phyloP scores from a whole-genome alignment of 2,888 invertebrate species.

The Dromius quadrimaculatus region DNA sequence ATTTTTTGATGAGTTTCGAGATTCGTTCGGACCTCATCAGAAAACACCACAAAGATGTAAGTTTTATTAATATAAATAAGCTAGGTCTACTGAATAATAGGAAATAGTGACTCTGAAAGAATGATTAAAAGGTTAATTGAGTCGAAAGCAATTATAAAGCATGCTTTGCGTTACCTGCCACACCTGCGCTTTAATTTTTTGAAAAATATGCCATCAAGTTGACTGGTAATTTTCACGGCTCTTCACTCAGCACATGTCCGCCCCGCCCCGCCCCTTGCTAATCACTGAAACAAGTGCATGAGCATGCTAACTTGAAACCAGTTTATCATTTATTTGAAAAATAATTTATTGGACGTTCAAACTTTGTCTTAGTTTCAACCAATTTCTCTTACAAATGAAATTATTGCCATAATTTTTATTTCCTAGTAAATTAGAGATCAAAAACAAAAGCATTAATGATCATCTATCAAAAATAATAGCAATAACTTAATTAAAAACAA shows the following conservation, averaged over 20 bases:
- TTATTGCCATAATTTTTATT: no score
- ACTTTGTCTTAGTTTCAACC: no score
- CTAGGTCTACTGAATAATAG: not conserved
- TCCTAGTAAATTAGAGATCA: no score
- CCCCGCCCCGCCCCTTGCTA: constrained; percentile 28
- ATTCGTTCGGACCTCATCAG: not conserved
- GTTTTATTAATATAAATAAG: no score
- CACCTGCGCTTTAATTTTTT: not conserved
- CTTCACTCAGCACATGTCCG: constrained; percentile 27
- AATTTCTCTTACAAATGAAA: no score
- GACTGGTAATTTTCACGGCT: constrained; percentile 2
- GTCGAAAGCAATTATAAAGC: not conserved
- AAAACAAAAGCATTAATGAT: not conserved
- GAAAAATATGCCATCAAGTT: not conserved
- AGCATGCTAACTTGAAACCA: constrained; percentile 10
- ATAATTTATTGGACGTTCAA: no score
- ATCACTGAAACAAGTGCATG: constrained; percentile 37
- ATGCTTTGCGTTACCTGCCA: not conserved
- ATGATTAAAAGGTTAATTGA: not conserved
- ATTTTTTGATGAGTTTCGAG: constrained; percentile 37
- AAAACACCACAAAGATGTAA: constrained; percentile 24
- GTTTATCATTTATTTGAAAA: no score
- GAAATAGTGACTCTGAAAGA: not conserved
- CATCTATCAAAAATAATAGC: constrained; percentile 19
- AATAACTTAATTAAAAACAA: constrained; percentile 24